These are phyloP conservation scores for Platypus cylindrus DNA, from an alignment of 2,888 invertebrate genomes.

Conservation along the genomic window DNA sequence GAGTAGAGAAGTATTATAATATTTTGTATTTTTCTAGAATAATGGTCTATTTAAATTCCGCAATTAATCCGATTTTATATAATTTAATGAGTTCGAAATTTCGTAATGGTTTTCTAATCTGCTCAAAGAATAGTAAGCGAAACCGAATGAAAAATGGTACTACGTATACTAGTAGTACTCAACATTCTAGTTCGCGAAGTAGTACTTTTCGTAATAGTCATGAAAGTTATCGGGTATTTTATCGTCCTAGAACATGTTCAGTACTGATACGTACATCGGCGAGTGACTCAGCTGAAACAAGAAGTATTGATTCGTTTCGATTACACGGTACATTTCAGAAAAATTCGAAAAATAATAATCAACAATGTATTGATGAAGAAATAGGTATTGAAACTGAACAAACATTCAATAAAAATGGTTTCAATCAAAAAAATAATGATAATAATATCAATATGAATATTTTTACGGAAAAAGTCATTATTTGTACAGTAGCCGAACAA, in stretches of 20 bases:
- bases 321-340: not conserved
- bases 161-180: slow-evolving; percentile 42
- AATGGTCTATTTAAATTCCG: slow-evolving; percentile 81
- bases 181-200: slow-evolving; percentile 31
- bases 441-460: slow-evolving; percentile 18
- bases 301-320: slow-evolving; percentile 37
- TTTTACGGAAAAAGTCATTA: slow-evolving; percentile 22
- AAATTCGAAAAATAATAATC: not conserved
- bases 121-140: slow-evolving; percentile 42
- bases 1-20: slow-evolving; percentile 68
- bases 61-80: slow-evolving; percentile 83
- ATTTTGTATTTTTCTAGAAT: slow-evolving; percentile 73
- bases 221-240: slow-evolving; percentile 30
- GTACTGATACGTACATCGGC: slow-evolving; percentile 27
- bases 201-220: slow-evolving; percentile 29
- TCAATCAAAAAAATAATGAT: not conserved
- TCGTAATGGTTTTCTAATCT: slow-evolving; percentile 64
- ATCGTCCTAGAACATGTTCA: slow-evolving; percentile 28
- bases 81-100: slow-evolving; percentile 88
- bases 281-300: slow-evolving; percentile 40
- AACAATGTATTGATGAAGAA: slow-evolving; percentile 16
- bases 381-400: slow-evolving; percentile 11
- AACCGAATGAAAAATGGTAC: slow-evolving; percentile 39
- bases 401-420: slow-evolving; percentile 3
- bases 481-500: slow-evolving; percentile 15